Base-by-base conservation (phyloP, 2,113 vertebrate species). In the Cyprinus carpio region DNA sequence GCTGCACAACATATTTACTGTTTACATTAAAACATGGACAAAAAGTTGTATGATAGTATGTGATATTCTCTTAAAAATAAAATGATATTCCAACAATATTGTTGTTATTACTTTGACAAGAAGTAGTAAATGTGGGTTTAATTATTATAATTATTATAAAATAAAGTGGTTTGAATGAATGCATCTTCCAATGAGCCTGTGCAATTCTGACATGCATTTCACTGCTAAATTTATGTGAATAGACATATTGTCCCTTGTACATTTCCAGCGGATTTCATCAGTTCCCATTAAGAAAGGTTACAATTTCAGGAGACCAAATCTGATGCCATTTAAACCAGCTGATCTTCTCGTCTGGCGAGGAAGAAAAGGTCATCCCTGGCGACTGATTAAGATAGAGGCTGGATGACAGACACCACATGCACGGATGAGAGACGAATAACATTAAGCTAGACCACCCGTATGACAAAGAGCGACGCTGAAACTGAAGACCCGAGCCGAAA, bases 291-390 rank as follows among this genome's bases (percentile, higher is more conserved):
- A 67, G 65, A 86, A 84, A 89, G 86, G 76, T 88, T 77, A 79
- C 77, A 51, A 58, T 81, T 81, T 85, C 82, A 75, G 37, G 49
- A 77, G 54, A 13, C 9, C 23, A 77, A 89, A 86, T 87, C 87
- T 78, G 82, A 77, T 91, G 87, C 82, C 86, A 87, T 88, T 87
- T 85, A 83, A 76, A 82, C 78, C 78, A 58, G 84, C 75, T 27
- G 81, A 82, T 64, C 49, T 89, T 83, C 81, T 84, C 51, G 86
- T 87, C 84, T 81, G 84, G 87, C 69, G 27, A 60, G 79, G 83
- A 84, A 29, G 82, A 84, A 27, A 23, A 84, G 87, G 87, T 85
- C 89, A 88, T 84, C 79, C 29, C 67, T 62, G 78, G 83, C 34
- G 34, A 75, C 40, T 10, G 79, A 80, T 67, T 20, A 85, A 89